Conservation (phyloP, 2,113 vertebrate genomes). For the Tenebrosternarchus preto region DNA sequence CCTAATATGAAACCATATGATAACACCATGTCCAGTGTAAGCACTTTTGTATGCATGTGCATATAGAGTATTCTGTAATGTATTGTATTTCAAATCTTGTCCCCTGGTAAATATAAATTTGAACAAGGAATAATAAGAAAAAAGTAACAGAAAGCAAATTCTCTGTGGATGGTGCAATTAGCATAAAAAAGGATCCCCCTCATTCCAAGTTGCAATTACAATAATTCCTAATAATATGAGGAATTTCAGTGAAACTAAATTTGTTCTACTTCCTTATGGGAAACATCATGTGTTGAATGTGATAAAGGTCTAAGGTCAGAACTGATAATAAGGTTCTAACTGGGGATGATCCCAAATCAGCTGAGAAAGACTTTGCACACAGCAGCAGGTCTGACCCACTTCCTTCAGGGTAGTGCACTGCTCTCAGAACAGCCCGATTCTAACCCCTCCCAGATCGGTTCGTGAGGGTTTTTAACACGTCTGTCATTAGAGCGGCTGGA, state of each 20-base stretch:
- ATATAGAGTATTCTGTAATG: no score
- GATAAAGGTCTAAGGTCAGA: not conserved
- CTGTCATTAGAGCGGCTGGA: no score
- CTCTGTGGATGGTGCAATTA: not conserved
- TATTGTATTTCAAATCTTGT: no score
- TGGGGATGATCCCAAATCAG: not conserved
- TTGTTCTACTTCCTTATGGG: constrained; percentile 15
- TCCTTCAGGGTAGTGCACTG: not conserved
- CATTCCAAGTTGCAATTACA: not conserved
- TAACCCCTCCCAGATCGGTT: not conserved
- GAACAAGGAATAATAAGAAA: not conserved
- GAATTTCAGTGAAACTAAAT: not conserved
- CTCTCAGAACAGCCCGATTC: not conserved
- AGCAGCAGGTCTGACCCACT: not conserved
- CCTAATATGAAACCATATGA: constrained; percentile 69
- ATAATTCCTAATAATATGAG: not conserved
- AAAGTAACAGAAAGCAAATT: not conserved
- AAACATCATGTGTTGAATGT: not conserved
- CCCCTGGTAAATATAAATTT: not conserved
- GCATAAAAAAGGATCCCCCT: not conserved
- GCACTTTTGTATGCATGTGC: not conserved
- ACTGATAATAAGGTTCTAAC: not conserved
- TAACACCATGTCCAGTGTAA: not conserved
- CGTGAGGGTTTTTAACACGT: not conserved
- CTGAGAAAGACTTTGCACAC: not conserved